These are phyloP conservation scores for Cotesia chilonis DNA, from an alignment of 1,140 invertebrate genomes.

Conservation along the genomic window DNA sequence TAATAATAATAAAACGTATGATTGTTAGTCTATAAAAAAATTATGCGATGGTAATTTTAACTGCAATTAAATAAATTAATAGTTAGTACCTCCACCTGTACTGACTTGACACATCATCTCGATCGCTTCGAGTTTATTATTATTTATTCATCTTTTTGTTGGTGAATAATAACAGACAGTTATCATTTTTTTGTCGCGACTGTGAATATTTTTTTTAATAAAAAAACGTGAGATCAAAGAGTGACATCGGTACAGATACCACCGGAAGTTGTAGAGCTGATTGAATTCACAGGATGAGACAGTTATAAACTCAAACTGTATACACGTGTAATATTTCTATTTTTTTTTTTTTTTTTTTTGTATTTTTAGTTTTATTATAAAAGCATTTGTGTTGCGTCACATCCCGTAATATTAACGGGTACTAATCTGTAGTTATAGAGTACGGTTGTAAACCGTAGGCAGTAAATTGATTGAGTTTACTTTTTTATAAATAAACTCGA, in stretches of 20 bases:
- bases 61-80: too few species aligned
- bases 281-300: conserved; percentile 13
- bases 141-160: too few species aligned
- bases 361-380: background rate
- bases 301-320: conserved; percentile 3
- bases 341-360: background rate
- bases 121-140: too few species aligned
- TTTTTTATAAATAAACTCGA: too few species aligned
- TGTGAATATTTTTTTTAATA: conserved; percentile 8
- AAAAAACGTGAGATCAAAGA: conserved; percentile 9
- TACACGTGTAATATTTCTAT: background rate
- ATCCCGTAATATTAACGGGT: background rate
- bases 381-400: conserved; percentile 5
- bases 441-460: too few species aligned
- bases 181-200: too few species aligned
- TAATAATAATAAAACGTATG: background rate
- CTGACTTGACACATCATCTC: too few species aligned
- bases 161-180: too few species aligned
- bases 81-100: too few species aligned
- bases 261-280: conserved; percentile 20
- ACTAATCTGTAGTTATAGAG: too few species aligned
- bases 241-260: conserved; percentile 7
- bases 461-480: too few species aligned
- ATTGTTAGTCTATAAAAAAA: conserved; percentile 7
- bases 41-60: too few species aligned